phyloP scores from a whole-genome alignment of 2,888 invertebrate species.

The Ceratothoa steindachneri region DNA sequence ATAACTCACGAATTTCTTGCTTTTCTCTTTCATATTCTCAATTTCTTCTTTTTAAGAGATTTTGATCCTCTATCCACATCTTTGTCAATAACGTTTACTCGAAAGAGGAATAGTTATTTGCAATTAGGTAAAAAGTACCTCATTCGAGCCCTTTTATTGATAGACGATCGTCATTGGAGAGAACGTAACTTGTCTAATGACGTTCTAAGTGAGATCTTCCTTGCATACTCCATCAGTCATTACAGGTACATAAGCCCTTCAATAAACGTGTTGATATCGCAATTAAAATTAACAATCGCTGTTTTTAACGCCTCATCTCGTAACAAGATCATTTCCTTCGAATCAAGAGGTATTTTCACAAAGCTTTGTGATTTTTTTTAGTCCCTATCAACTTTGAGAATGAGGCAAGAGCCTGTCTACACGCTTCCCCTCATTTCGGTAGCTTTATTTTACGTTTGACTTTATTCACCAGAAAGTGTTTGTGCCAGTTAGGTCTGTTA shows the following conservation, averaged over 20 bases:
- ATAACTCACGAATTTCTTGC: too few relatives aligned
- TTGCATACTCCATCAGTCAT: neutral
- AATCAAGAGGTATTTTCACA: neutral
- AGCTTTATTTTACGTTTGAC: neutral
- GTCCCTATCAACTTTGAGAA: neutral
- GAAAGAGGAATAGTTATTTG: conserved; percentile 5
- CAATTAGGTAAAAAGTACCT: neutral
- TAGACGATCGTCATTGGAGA: conserved; percentile 5
- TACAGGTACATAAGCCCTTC: neutral
- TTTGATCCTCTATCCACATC: neutral
- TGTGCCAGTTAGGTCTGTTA: conserved; percentile 1
- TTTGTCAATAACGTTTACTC: conserved; percentile 11
- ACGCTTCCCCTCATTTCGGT: neutral
- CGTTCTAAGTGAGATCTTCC: too few relatives aligned
- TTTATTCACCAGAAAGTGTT: neutral
- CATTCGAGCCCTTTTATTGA: conserved; percentile 4
- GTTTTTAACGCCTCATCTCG: conserved; percentile 7
- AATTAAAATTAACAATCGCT: conserved; percentile 3
- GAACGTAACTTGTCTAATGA: neutral
- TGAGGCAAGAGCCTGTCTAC: neutral
- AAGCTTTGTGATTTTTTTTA: conserved; percentile 4
- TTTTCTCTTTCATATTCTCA: neutral
- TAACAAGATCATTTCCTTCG: neutral
- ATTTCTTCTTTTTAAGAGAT: neutral
- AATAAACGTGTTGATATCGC: neutral